Evolutionary conservation across 2,113 vertebrate genomes (phyloP), one percentile per base, ranked within the genome.

Genomic region (Perca fluviatilis): DNA sequence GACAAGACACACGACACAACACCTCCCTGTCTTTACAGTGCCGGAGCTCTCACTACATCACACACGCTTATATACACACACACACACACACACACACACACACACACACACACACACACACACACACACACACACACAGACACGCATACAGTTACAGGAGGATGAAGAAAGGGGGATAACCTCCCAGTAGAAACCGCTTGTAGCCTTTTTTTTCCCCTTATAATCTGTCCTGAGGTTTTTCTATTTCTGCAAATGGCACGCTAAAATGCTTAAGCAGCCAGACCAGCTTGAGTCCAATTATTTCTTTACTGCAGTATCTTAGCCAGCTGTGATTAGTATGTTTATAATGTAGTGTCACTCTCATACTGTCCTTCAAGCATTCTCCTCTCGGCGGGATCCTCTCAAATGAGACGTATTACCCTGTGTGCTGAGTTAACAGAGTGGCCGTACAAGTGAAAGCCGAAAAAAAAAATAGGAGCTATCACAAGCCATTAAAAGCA

Each of bases 251-350:
- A 89, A 93, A 89, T 78, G 87, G 77, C 79, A 47, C 16, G 77
- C 80, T 90, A 88, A 91, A 84, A 84, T 74, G 89, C 85, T 88
- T 84, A 90, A 91, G 85, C 91, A 88, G 92, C 86, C 64, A 25
- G 66, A 85, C 60, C 92, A 91, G 90, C 90, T 86, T 92, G 92
- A 92, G 88, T 90, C 91, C 92, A 93, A 93, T 94, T 93, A 94
- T 92, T 91, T 80, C 90, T 87, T 86, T 85, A 80, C 89, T 78
- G 89, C 90, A 33, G 88, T 80, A 82, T 88, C 88, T 86, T 13
- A 89, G 90, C 91, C 92, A 89, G 92, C 93, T 94, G 94, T 90
- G 93, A 92, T 93, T 92, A 94, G 93, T 88, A 90, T 90, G 91
- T 93, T 91, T 92, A 89, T 90, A 89, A 94, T 92, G 89, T 90